These are phyloP conservation scores for Athalia cordata DNA, from an alignment of 2,888 invertebrate species.

Conservation along the genomic window DNA sequence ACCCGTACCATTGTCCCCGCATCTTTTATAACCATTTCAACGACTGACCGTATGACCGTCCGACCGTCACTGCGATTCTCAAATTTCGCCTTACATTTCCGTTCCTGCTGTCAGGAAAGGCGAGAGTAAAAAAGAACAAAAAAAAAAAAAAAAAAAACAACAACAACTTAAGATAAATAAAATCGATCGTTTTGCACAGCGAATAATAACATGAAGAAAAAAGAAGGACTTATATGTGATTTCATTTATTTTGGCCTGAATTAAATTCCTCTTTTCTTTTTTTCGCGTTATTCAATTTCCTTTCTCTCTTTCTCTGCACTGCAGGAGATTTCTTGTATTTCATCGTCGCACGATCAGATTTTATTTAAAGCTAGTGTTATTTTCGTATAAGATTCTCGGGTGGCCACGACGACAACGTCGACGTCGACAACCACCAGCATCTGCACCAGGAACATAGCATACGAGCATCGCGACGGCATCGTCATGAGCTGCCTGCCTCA, in stretches of 20 bases:
- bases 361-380: conserved; percentile 43
- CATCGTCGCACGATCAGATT: conserved; percentile 32
- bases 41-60: neutral
- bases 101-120: neutral
- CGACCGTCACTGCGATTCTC: neutral
- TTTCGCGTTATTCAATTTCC: too few relatives aligned
- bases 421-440: conserved; percentile 1
- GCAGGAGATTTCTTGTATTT: conserved; percentile 16
- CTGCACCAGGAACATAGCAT: neutral
- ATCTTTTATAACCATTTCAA: conserved; percentile 6
- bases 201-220: too few relatives aligned
- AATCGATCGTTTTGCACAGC: too few relatives aligned
- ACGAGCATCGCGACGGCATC: conserved; percentile 37
- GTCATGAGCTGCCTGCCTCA: conserved; percentile 46
- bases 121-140: too few relatives aligned
- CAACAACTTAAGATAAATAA: too few relatives aligned
- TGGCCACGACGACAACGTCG: neutral
- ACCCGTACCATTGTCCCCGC: conserved; percentile 27
- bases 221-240: too few relatives aligned
- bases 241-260: neutral
- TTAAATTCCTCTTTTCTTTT: neutral
- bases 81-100: neutral
- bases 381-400: conserved; percentile 30
- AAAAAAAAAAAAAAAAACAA: too few relatives aligned
- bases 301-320: conserved; percentile 3